Evolutionary conservation across 1,140 invertebrate genomes (phyloP).

Genomic region (Oppia nitens): DNA sequence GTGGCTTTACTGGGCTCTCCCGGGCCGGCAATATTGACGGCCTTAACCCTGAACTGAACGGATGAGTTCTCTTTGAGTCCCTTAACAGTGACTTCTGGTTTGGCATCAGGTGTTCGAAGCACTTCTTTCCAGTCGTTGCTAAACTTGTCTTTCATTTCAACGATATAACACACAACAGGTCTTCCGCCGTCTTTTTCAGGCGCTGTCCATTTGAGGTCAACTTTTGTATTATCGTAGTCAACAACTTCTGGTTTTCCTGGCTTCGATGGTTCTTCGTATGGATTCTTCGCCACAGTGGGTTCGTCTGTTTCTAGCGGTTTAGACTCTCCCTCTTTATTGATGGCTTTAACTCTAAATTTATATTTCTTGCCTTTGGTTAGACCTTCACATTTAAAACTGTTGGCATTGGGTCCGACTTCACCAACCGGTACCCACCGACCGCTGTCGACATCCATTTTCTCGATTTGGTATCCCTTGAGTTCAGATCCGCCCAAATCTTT

Average conservation of each 20-base stretch:
- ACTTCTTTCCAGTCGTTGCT: constrained; percentile 73
- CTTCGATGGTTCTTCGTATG: constrained; percentile 78
- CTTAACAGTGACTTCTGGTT: constrained; percentile 59
- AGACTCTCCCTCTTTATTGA: constrained; percentile 96
- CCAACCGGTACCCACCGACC: constrained; percentile 78
- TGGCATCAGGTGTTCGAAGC: constrained; percentile 40
- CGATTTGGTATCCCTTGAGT: constrained; percentile 85
- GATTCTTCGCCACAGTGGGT: constrained; percentile 81
- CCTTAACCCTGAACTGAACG: constrained; percentile 80
- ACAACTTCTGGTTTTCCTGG: constrained; percentile 68
- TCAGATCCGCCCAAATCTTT: constrained; percentile 89
- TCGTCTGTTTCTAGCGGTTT: constrained; percentile 77
- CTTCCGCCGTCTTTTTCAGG: constrained; percentile 82
- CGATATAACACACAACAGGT: constrained; percentile 83
- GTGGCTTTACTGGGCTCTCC: constrained; percentile 51
- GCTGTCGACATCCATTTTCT: constrained; percentile 83
- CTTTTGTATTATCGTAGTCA: constrained; percentile 88
- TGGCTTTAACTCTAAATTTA: constrained; percentile 89
- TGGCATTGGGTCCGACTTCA: constrained; percentile 41
- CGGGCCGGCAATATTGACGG: constrained; percentile 83
- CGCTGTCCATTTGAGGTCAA: constrained; percentile 78
- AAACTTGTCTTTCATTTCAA: constrained; percentile 91
- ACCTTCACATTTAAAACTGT: constrained; percentile 76
- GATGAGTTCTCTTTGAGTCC: constrained; percentile 69
- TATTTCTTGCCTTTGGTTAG: constrained; percentile 86